Evolutionary conservation across 2,113 vertebrate species (phyloP).

Genomic region (Corythornis cristatus): DNA sequence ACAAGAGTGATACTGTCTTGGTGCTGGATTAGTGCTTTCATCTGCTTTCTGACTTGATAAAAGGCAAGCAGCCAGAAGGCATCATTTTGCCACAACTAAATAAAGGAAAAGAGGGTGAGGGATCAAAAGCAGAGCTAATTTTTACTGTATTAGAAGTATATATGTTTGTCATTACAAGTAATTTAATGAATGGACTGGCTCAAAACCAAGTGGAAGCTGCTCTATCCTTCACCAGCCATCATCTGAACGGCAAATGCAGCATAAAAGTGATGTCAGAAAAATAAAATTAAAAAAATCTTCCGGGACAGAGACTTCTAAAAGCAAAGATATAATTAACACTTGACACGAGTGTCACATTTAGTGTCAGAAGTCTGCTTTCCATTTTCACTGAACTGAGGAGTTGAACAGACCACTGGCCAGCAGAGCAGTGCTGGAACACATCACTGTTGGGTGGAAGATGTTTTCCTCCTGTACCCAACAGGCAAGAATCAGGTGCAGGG

Average conservation of each 20-base stretch:
- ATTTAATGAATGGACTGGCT: no score
- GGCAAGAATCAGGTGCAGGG: rapidly evolving
- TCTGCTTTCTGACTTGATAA: no score
- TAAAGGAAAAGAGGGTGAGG: no score
- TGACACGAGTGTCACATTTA: neutral
- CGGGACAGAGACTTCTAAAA: neutral
- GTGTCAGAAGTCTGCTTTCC: neutral
- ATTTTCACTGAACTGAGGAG: neutral
- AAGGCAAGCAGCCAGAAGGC: no score
- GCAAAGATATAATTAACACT: neutral
- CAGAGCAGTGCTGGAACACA: neutral
- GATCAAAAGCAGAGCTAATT: no score
- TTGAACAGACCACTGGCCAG: rapidly evolving
- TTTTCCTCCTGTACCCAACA: neutral
- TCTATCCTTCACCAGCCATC: no score
- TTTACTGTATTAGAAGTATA: no score
- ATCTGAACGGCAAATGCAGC: neutral
- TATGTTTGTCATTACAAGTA: no score
- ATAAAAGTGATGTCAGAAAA: neutral
- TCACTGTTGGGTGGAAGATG: neutral
- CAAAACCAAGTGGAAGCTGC: no score
- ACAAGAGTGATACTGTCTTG: no score
- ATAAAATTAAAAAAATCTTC: neutral
- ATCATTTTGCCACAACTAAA: no score
- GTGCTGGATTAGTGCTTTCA: no score